These are phyloP conservation scores for Notamacropus eugenii DNA, from an alignment of 2,797 vertebrate genomes.

Conservation along the genomic window DNA sequence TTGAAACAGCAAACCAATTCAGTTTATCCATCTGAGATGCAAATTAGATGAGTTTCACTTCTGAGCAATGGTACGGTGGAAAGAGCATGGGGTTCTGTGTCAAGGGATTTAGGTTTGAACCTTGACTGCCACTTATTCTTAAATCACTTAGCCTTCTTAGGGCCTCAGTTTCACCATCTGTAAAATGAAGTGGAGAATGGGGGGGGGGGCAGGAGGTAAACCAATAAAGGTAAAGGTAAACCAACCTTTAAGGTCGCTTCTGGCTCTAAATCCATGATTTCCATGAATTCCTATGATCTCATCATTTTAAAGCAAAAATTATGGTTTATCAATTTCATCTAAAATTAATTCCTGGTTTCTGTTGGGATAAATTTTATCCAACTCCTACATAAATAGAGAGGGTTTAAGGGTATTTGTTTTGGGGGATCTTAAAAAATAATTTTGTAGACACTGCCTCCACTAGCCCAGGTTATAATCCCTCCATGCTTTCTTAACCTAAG, in stretches of 20 bases:
- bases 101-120: neutral
- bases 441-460: neutral
- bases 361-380: neutral
- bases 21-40: conserved; percentile 8
- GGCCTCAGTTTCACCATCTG: neutral
- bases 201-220: neutral
- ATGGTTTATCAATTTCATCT: neutral
- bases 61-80: conserved; percentile 56
- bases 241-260: neutral
- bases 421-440: neutral
- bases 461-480: neutral
- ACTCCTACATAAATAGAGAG: neutral
- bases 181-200: neutral
- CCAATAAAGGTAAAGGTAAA: neutral
- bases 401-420: neutral
- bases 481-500: neutral
- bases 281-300: neutral
- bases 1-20: conserved; percentile 45
- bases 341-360: neutral
- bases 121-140: neutral
- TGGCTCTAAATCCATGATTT: neutral
- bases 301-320: neutral
- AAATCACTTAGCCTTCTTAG: neutral
- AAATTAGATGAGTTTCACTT: conserved; percentile 66
- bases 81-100: neutral